A percentile compares a stretch with the other conserved stretches of the same genome.
phyloP scores from a whole-genome alignment of 2,113 vertebrate genomes.

The Carassius carassius region DNA sequence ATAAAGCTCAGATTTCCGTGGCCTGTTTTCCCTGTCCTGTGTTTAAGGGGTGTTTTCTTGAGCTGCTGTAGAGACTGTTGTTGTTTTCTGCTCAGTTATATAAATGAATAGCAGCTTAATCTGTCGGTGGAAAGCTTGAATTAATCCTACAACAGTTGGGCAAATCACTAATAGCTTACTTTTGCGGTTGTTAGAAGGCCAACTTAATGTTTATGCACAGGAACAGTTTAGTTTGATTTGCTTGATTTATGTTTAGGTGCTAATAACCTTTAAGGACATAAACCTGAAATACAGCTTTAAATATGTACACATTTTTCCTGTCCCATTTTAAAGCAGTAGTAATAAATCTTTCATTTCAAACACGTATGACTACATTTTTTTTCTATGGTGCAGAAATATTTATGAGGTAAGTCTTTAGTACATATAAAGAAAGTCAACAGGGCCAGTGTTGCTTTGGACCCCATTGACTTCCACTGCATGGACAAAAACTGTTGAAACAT shows the following conservation, averaged over 20 bases:
- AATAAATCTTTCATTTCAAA: neutral
- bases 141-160: constrained; percentile 19
- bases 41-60: neutral
- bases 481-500: neutral
- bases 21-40: neutral
- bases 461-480: neutral
- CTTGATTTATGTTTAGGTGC: neutral
- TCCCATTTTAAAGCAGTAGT: neutral
- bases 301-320: neutral
- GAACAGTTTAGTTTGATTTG: neutral
- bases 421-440: neutral
- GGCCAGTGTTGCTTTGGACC: neutral
- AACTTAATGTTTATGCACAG: neutral
- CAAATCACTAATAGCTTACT: neutral
- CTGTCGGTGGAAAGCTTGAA: neutral
- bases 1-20: neutral
- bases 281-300: neutral
- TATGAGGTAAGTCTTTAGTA: neutral
- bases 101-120: constrained; percentile 11
- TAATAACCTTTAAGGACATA: neutral
- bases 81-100: constrained; percentile 26
- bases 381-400: neutral
- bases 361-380: no score
- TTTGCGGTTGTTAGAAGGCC: neutral
- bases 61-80: neutral